Conservation (phyloP, 1,140 invertebrate species). For the Plodia interpunctella region DNA sequence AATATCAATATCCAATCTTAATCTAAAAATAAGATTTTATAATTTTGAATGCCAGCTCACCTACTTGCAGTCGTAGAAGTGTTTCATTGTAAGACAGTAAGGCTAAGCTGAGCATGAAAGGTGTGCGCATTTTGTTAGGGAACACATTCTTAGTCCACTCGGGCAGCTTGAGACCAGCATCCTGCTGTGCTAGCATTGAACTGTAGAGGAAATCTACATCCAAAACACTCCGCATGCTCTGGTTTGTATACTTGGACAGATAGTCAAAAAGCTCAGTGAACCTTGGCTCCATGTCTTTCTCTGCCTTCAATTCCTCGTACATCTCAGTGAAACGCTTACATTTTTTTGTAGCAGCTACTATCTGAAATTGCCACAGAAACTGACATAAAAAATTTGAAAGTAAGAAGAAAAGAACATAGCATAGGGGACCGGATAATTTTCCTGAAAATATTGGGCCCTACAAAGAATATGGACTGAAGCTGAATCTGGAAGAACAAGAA, state of each 20-base stretch:
- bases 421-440: no score
- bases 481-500: no score
- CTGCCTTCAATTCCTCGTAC: slow-evolving; percentile 76
- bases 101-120: slow-evolving; percentile 83
- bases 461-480: no score
- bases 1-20: no score
- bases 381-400: slow-evolving; percentile 24
- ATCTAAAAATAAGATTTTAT: no score
- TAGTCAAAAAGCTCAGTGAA: slow-evolving; percentile 81
- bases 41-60: slow-evolving; percentile 44
- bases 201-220: slow-evolving; percentile 86
- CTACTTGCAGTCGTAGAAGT: slow-evolving; percentile 85
- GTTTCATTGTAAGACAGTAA: slow-evolving; percentile 83
- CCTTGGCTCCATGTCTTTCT: slow-evolving; percentile 75
- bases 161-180: slow-evolving; percentile 82
- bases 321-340: slow-evolving; percentile 77
- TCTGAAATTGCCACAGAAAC: slow-evolving; percentile 50
- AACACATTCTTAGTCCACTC: slow-evolving; percentile 84
- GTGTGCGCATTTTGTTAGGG: slow-evolving; percentile 81
- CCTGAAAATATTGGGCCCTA: no score
- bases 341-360: slow-evolving; percentile 81
- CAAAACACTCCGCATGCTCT: slow-evolving; percentile 80
- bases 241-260: slow-evolving; percentile 81
- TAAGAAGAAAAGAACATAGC: no score
- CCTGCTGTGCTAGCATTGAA: slow-evolving; percentile 83